phyloP scores from a whole-genome alignment of 2,888 invertebrate genomes.

The Dicycla oo region DNA sequence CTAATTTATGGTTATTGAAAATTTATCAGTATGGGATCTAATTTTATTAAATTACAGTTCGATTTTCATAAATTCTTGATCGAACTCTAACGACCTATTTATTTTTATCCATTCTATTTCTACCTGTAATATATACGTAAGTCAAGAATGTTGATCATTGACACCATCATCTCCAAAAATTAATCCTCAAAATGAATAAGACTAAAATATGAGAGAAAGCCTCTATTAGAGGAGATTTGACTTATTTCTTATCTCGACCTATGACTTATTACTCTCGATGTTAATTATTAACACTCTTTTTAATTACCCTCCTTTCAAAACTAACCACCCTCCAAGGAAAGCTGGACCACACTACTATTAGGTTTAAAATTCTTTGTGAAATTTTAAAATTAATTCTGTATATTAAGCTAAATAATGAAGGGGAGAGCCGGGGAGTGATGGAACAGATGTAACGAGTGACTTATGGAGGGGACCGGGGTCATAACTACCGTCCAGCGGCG shows the following conservation, averaged over 20 bases:
- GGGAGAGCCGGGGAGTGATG: conserved; percentile 74
- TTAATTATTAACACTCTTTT: conserved; percentile 20
- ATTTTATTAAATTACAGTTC: too few species aligned
- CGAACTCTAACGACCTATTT: background rate
- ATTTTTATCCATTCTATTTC: background rate
- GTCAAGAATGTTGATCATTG: background rate
- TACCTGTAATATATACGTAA: background rate
- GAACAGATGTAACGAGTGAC: conserved; percentile 83
- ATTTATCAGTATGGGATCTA: background rate
- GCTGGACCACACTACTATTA: conserved; percentile 28
- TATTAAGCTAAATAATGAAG: conserved; percentile 62
- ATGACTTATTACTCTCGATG: background rate
- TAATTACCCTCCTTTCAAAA: conserved; percentile 24
- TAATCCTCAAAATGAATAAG: background rate
- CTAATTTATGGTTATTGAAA: background rate
- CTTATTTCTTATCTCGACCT: background rate
- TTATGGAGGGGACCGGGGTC: conserved; percentile 80
- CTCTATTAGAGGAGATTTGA: background rate
- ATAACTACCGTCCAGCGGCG: conserved; percentile 85
- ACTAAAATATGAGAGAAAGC: background rate
- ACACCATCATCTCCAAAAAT: background rate
- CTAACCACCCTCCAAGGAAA: conserved; percentile 24
- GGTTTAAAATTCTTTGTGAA: conserved; percentile 51
- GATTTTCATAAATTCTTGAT: background rate
- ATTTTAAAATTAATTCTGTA: conserved; percentile 62